Evolutionary conservation across 1,140 invertebrate species (phyloP), one percentile per base, ranked within the genome.

Genomic region (Drosophila repletoides): DNA sequence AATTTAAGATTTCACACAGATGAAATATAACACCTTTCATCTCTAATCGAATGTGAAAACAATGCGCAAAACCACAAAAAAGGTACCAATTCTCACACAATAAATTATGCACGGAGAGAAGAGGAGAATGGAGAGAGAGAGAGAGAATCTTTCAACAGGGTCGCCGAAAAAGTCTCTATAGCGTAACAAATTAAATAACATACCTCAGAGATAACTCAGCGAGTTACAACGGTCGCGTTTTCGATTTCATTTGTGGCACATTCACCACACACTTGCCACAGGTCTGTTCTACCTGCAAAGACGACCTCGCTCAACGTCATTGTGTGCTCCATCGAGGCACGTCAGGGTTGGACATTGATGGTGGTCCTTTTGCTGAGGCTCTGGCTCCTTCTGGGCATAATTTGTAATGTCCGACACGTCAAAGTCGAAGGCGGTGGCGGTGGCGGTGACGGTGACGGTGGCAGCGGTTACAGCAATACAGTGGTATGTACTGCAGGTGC

Each of bases 331-430:
- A 48, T 65, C 72, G 71, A 59, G 74, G 65, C 70, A 64, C 70
- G 79, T 86, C 80, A 84, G 84, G 74, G 80, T 80, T 69, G 80
- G 70, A 83, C 77, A 74, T 84, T 84, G 77, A 84, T 69, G 80
- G 80, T 84, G 80, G 80, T 84, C 79, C 60, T 48, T 48, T 51
- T 29, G 60, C 45, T 56, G 61, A 28, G 40, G 49, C 74, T n/a
- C n/a, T n/a, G n/a, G 12, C 28, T 31, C 38, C 52, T 77, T 56
- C 79, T 83, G 80, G 80, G 66, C 75, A 84, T 86, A 84, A 84
- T 84, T 84, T 84, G 79, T 84, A 84, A 84, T 84, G 80, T 84
- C 75, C 75, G 61, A 84, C 79, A 84, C 79, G 79, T 86, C 80
- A 79, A 53, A 49, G 66, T 24, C 59, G 59, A 43, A 55, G 52